A percentile compares a stretch with the other conserved stretches of the same genome.
Conservation (phyloP, 1,140 invertebrate species). For the Bombus impatiens region DNA sequence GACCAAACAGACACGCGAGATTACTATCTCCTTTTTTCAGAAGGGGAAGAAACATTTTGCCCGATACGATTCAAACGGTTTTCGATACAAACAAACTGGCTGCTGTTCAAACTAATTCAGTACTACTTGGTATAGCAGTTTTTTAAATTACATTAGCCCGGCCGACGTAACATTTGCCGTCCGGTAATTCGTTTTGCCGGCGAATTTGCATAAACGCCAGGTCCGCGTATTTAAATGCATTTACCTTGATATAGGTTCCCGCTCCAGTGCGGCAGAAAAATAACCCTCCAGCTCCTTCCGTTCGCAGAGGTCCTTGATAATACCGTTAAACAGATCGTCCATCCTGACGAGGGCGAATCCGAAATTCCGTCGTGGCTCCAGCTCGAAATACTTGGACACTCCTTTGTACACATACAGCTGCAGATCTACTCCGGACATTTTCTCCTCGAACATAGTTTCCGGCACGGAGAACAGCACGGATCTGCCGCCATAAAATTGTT, state of each 20-base stretch:
- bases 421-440: constrained; percentile 46
- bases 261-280: constrained; percentile 61
- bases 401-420: constrained; percentile 67
- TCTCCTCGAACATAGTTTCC: constrained; percentile 39
- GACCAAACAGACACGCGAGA: not conserved
- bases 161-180: constrained; percentile 9
- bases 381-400: constrained; percentile 69
- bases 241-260: constrained; percentile 73
- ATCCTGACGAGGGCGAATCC: constrained; percentile 65
- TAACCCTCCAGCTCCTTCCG: constrained; percentile 68
- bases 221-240: constrained; percentile 42
- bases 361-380: constrained; percentile 47
- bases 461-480: constrained; percentile 74
- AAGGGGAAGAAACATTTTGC: not conserved
- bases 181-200: constrained; percentile 28
- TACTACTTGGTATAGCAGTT: constrained; percentile 21
- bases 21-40: not conserved
- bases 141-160: constrained; percentile 39
- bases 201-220: constrained; percentile 49
- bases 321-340: constrained; percentile 70
- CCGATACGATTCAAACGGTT: not conserved
- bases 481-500: constrained; percentile 72
- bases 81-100: constrained; percentile 22
- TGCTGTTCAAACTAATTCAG: not conserved
- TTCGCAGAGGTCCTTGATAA: constrained; percentile 70